Evolutionary conservation across 2,888 invertebrate genomes (phyloP).

Genomic region (Erebia ligea): DNA sequence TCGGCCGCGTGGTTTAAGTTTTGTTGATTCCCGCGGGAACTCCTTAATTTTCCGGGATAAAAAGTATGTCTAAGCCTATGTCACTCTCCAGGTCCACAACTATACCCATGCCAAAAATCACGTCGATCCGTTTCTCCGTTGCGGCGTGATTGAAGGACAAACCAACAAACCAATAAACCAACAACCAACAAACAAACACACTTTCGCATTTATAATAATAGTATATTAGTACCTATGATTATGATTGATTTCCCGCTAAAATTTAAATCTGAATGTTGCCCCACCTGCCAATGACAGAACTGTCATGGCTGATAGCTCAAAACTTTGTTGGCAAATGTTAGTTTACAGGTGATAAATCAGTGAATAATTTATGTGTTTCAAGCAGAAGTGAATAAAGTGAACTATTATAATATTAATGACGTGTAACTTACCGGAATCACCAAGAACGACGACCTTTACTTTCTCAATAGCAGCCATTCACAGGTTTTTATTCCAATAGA

Average conservation of each 20-base stretch:
- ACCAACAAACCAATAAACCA: too few species aligned
- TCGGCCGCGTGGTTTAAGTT: too few species aligned
- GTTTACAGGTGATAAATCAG: slow-evolving; percentile 41
- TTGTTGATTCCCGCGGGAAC: too few species aligned
- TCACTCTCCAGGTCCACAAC: too few species aligned
- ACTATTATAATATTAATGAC: slow-evolving; percentile 45
- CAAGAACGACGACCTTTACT: slow-evolving; percentile 95
- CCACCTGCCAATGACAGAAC: slow-evolving; percentile 45
- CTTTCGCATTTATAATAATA: too few species aligned
- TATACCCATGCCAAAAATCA: too few species aligned
- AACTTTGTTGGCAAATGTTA: slow-evolving; percentile 62
- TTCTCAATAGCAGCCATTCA: slow-evolving; percentile 93
- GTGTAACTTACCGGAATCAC: slow-evolving; percentile 90
- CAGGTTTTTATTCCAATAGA: slow-evolving; percentile 65
- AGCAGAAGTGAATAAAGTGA: slow-evolving; percentile 47
- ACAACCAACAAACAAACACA: too few species aligned
- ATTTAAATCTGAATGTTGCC: slow-evolving; percentile 53
- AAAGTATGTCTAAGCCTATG: too few species aligned
- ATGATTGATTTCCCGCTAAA: slow-evolving; percentile 51
- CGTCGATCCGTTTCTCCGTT: too few species aligned
- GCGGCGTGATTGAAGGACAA: too few species aligned
- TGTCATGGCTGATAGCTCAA: slow-evolving; percentile 52
- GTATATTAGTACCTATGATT: too few species aligned
- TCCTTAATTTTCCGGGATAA: too few species aligned
- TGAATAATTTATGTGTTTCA: slow-evolving; percentile 19